Base-by-base conservation (phyloP, 2,888 invertebrate genomes). In the Anthoptus insignis region DNA sequence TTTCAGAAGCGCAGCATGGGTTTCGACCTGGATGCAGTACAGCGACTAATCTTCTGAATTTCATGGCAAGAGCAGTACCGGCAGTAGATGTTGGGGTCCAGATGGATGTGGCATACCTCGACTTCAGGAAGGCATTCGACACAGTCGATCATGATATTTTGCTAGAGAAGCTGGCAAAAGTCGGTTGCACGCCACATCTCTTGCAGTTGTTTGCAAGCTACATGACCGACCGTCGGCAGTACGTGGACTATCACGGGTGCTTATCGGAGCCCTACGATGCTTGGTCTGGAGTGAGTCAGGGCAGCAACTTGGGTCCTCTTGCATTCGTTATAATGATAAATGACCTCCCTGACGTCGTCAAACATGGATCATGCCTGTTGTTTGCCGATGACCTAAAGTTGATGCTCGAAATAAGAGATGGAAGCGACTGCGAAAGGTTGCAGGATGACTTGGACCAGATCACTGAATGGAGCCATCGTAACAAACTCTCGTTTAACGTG, bases 61-160 rank as follows among this genome's bases (percentile, higher is more conserved):
- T 45, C 3, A 45, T 45, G 45, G 7, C 45, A 16, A 13, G 45
- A 19, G 45, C 49, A 7, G 14, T 47, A 11, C 45, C 61, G 6
- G 66, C 53, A 11, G 39, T 66, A 13, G 66, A 67, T 32, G 50
- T 59, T 1, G 60, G 64, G 3, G 19, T 29, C 4, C 67, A 67
- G 27, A 53, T 67, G 2, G 64, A 67, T 29, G 60, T 54, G 3
- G 49, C 65, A 7, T 65, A 59, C 21, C 39, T 59, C 34, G 59
- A 65, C 22, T 59, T 56, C 21, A 19, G 54, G 1, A 52, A 52
- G 24, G 65, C 59, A 7, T 63, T 63, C 8, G 56, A 63, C 34
- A 9, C 34, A 13, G 34, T 34, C n/a, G 34, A 34, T 9, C 5
- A 34, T 34, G 34, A 34, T 13, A 53, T 65, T 8, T 34, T 65